A percentile compares a stretch with the other conserved stretches of the same genome.
Conservation (phyloP, 1,140 invertebrate genomes). For the Calephelis nemesis region DNA sequence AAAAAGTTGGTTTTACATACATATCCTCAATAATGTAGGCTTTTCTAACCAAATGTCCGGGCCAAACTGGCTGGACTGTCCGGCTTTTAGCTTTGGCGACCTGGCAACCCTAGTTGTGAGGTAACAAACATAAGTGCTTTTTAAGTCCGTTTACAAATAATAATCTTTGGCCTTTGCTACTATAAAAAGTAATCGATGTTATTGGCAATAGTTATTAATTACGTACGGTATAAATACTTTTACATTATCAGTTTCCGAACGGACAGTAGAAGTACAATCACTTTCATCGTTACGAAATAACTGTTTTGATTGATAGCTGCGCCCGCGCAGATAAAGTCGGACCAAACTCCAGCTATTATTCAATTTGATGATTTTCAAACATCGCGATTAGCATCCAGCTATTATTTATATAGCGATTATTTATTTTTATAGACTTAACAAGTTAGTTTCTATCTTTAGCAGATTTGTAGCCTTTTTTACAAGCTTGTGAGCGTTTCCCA, state of each 20-base stretch:
- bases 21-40: no score
- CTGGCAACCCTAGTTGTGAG: no score
- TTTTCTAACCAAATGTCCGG: no score
- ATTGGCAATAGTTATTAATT: no score
- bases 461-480: not conserved
- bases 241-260: conserved; percentile 14
- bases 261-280: conserved; percentile 37
- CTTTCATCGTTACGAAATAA: conserved; percentile 40
- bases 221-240: not conserved
- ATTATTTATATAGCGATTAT: not conserved
- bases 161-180: no score
- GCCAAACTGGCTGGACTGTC: no score
- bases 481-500: not conserved
- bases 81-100: no score
- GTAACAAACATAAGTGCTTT: no score
- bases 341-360: not conserved
- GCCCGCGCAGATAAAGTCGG: conserved; percentile 32
- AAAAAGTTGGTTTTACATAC: no score
- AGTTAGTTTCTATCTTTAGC: not conserved
- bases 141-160: no score
- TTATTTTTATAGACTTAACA: not conserved
- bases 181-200: no score
- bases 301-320: conserved; percentile 35
- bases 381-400: not conserved
- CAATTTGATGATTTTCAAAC: conserved; percentile 2